These are phyloP conservation scores for Phasianus colchicus DNA, from an alignment of 2,113 vertebrate species.

Conservation along the genomic window DNA sequence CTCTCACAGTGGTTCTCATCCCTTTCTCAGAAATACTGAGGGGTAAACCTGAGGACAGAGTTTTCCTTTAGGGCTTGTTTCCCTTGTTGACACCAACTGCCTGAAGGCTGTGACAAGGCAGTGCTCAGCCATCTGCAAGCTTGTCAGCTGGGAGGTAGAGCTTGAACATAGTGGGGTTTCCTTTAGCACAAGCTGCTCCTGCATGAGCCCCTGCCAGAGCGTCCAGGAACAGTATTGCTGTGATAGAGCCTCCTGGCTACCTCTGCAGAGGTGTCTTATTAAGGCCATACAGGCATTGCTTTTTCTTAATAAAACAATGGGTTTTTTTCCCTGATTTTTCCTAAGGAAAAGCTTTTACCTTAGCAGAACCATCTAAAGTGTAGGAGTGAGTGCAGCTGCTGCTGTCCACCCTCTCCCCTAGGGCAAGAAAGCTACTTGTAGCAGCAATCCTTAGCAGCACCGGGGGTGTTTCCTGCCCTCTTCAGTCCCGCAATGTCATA, in stretches of 20 bases:
- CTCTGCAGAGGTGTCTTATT: not conserved
- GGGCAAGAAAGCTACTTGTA: not conserved
- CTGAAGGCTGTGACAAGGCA: not conserved
- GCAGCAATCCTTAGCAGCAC: not conserved
- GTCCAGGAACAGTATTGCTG: not conserved
- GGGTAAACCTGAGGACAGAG: not conserved
- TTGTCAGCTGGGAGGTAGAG: not conserved
- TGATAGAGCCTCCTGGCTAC: not conserved
- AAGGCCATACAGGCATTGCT: not conserved
- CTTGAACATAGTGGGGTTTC: not conserved
- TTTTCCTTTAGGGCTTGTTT: not conserved
- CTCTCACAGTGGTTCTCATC: not conserved
- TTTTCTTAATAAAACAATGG: not conserved
- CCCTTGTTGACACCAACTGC: not conserved
- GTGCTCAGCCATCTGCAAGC: not conserved
- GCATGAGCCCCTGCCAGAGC: not conserved
- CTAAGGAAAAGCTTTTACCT: not conserved
- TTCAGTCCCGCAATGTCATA: not conserved
- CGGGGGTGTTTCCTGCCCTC: not conserved
- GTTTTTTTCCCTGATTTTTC: not conserved
- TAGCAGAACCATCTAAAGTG: fast-evolving
- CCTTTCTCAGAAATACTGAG: not conserved
- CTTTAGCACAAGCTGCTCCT: not conserved
- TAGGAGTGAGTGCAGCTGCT: not conserved
- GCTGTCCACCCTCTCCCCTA: fast-evolving